Conservation (phyloP, 2,888 invertebrate species). For the Lepidocyrtinus sp. region DNA sequence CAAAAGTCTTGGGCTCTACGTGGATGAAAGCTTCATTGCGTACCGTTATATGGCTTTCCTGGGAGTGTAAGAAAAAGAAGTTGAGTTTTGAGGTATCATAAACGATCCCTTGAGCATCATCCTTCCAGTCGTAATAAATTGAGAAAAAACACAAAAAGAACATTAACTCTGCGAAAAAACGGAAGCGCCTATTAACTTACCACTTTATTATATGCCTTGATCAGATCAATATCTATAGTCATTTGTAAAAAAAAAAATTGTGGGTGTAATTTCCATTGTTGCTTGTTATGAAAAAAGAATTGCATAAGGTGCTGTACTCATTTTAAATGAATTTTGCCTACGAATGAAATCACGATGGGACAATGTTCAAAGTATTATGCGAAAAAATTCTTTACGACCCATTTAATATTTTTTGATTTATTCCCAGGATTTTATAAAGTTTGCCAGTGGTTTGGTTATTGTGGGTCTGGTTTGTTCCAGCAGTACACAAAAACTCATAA, state of each 20-base stretch:
- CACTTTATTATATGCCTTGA: slow-evolving; percentile 41
- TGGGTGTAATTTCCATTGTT: too few relatives aligned
- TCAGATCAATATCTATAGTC: slow-evolving; percentile 42
- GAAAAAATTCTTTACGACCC: slow-evolving; percentile 57
- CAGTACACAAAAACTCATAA: slow-evolving; percentile 37
- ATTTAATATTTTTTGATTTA: slow-evolving; percentile 52
- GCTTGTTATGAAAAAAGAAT: too few relatives aligned
- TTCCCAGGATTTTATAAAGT: too few relatives aligned
- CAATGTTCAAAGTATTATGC: too few relatives aligned
- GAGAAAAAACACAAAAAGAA: slow-evolving; percentile 58
- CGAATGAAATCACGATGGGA: too few relatives aligned
- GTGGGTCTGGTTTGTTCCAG: slow-evolving; percentile 33
- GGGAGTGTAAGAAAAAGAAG: slow-evolving; percentile 52
- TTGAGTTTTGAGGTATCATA: slow-evolving; percentile 58
- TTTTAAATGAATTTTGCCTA: slow-evolving; percentile 48
- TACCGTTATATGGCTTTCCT: slow-evolving; percentile 48
- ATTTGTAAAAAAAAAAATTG: neutral
- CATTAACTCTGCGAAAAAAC: slow-evolving; percentile 53
- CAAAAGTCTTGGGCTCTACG: too few relatives aligned
- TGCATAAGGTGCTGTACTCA: too few relatives aligned
- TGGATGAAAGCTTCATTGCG: slow-evolving; percentile 43
- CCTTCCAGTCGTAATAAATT: slow-evolving; percentile 54
- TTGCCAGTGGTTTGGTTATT: too few relatives aligned
- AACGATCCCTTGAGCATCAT: slow-evolving; percentile 57
- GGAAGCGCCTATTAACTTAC: slow-evolving; percentile 54